Base-by-base conservation (phyloP, 2,888 invertebrate genomes). In the Euplexia lucipara region DNA sequence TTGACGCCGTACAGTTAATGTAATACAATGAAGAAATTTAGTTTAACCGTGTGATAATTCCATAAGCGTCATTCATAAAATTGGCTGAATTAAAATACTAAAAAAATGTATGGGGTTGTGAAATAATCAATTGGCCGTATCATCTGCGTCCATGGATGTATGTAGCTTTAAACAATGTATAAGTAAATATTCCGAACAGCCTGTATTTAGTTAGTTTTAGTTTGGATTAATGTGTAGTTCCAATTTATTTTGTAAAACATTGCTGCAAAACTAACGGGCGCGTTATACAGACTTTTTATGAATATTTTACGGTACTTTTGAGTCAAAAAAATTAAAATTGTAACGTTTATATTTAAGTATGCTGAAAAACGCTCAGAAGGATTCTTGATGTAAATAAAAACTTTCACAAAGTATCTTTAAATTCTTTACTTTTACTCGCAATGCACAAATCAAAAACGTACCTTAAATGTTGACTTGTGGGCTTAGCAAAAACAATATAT, bases 151-250 rank as follows among this genome's bases (percentile, higher is more conserved):
- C 39, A 49, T 18, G 2, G 16, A 26, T 26, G 18, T 66, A n/a
- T 37, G 30, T 45, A 3, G 12, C 20, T 45, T 54, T 45, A 8
- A 45, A 44, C 20, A 22, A 39, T 12, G 0, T 9, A 20, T 2
- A 1, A 53, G 39, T 72, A 79, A 53, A 42, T 72, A 79, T 82
- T 78, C 81, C 81, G 80, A 77, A 68, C 82, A 81, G 74, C 59
- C 53, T 2, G 68, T 71, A 77, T 49, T 58, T 79, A 78, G 77
- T 47, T n/a, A n/a, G n/a, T n/a, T n/a, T 57, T 66, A 69, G 75
- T 68, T 69, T 65, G 54, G 10, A 64, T 49, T 61, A 54, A 61
- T 65, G 22, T 81, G 49, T 78, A 57, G 49, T 63, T 47, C 8
- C 9, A 16, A n/a, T 42, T 32, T 42, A 14, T 14, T 49, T n/a